phyloP scores from a whole-genome alignment of 2,113 vertebrate species.

The Phalacrocorax carbo region DNA sequence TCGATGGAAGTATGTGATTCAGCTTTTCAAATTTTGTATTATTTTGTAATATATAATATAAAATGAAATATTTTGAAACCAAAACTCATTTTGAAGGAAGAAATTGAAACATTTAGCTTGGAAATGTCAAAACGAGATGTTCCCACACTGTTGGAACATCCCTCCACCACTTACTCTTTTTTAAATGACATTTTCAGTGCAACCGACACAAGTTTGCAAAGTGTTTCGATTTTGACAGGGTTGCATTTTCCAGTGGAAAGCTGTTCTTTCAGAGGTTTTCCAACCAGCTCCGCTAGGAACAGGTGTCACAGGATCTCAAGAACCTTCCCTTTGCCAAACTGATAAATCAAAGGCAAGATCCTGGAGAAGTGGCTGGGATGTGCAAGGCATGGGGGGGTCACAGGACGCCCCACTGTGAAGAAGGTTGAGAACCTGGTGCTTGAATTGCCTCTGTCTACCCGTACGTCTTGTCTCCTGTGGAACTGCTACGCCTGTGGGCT shows the following conservation, averaged over 20 bases:
- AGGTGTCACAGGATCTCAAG: background rate
- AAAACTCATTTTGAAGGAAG: slow-evolving; percentile 20
- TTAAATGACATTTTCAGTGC: slow-evolving; percentile 49
- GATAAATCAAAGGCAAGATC: background rate
- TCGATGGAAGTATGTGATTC: background rate
- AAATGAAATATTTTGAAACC: slow-evolving; percentile 50
- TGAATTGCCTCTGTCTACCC: background rate
- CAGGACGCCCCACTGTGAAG: background rate
- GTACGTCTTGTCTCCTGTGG: background rate
- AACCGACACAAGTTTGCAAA: background rate
- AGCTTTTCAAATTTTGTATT: background rate
- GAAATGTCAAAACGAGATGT: slow-evolving; percentile 45
- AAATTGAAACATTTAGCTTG: slow-evolving; percentile 34
- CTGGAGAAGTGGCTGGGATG: background rate
- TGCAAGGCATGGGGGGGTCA: background rate
- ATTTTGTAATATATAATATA: slow-evolving; percentile 12
- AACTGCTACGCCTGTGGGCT: background rate
- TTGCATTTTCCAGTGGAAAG: slow-evolving; percentile 43
- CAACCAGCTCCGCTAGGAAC: background rate
- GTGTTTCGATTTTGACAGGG: background rate
- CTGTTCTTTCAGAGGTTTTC: slow-evolving; percentile 18
- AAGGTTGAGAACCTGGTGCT: background rate
- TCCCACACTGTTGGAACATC: slow-evolving; percentile 48
- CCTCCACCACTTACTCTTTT: slow-evolving; percentile 35
- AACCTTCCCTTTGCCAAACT: background rate